Evolutionary conservation across 2,888 invertebrate genomes (phyloP), one percentile per base, ranked within the genome.

Genomic region (Cheilosia soror): DNA sequence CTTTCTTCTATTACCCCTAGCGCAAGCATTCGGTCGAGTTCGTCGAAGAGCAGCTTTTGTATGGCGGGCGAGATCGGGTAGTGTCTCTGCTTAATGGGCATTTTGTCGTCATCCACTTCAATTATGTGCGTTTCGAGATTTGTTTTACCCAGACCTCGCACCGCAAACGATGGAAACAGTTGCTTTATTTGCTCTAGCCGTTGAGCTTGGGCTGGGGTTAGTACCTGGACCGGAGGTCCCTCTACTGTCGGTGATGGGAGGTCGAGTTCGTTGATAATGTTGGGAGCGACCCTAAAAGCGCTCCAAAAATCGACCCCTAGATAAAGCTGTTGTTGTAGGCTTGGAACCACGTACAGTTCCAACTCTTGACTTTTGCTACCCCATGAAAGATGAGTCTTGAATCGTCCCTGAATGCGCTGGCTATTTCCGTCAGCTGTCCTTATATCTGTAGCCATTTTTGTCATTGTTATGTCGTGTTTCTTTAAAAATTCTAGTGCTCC

Each of bases 1-100:
- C 88, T 89, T 5, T 78, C 87, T 40, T 90, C 89, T 5, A 85
- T 88, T 20, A 20, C 20, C 20, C 20, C 20, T 5, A 84, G 55
- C 2, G 44, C 51, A 5, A 90, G 42, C 89, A 90, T 90, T 5
- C 88, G 49, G 27, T 90, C 89, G 0, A 90, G 83, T 72, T 42
- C 42, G 0, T 42, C 42, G 5, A 29, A 13, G 44, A 29, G n/a
- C 4, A n/a, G 0, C n/a, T 42, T 42, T n/a, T 42, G 42, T n/a
- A 42, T 47, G n/a, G 33, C 47, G 15, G 55, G 60, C 0, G 58
- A 60, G n/a, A 71, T 25, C 13, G 49, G 37, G 58, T 49, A 71
- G 9, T 71, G 49, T 13, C 58, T 29, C 47, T 31, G 62, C 15
- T 63, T 47, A 5, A 60, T 60, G 42, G 60, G 42, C 3, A 33